Evolutionary conservation across 1,140 invertebrate genomes (phyloP).

Genomic region (Elymnias hypermnestra): DNA sequence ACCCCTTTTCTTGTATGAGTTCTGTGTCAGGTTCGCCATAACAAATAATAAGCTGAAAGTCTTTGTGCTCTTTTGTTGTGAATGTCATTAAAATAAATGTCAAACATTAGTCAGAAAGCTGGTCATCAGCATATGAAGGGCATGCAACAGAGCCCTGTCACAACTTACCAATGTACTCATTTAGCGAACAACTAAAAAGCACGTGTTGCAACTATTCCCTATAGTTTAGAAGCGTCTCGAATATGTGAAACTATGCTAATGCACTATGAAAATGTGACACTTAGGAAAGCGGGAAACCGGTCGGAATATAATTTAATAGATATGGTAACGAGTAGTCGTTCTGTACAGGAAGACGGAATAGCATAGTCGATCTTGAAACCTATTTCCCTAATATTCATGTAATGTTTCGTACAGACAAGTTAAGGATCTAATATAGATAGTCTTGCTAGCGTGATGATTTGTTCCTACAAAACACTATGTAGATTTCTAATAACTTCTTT

Average conservation of each 20-base stretch:
- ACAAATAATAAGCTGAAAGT: too few species aligned
- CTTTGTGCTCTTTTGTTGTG: too few species aligned
- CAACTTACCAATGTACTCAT: conserved; percentile 3
- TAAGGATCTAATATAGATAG: too few species aligned
- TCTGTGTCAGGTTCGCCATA: too few species aligned
- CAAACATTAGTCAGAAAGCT: conserved; percentile 25
- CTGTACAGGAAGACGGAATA: conserved; percentile 1
- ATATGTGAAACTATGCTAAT: conserved; percentile 58
- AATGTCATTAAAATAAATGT: conserved; percentile 15
- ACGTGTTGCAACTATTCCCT: conserved; percentile 16
- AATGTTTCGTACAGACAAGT: neutral
- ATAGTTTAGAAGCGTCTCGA: conserved; percentile 36
- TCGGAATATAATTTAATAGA: conserved; percentile 6
- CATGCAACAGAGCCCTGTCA: conserved; percentile 2
- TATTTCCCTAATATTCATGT: neutral
- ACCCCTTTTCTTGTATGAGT: too few species aligned
- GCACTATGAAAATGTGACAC: conserved; percentile 21
- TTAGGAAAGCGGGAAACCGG: conserved; percentile 27
- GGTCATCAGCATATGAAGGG: conserved; percentile 33
- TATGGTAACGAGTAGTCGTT: conserved; percentile 3
- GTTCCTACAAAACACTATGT: too few species aligned
- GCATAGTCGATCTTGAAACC: neutral
- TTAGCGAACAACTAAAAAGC: conserved; percentile 16
- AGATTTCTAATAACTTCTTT: too few species aligned
- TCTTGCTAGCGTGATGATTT: too few species aligned